Evolutionary conservation across 2,113 vertebrate genomes (phyloP), one percentile per base, ranked within the genome.

Genomic region (Entomyzon cyanotis): DNA sequence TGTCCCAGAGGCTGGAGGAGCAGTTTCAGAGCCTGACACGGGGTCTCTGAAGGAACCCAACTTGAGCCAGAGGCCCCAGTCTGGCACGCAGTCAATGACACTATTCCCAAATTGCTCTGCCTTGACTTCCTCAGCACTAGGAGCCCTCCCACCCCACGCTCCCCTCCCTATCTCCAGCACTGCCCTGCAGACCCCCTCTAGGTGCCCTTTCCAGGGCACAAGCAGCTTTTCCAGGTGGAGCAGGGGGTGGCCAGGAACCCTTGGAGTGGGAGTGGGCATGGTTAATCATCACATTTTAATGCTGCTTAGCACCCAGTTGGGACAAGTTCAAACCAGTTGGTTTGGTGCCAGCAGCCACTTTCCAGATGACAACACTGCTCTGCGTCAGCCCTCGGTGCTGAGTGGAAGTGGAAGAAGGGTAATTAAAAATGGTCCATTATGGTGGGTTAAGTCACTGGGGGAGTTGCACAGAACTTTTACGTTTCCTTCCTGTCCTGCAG

Each of bases 321-420:
- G 94, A 91, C 91, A 68, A 46, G 74, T n/a, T 79, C 65, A 41
- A 79, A 73, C 81, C 91, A 82, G 87, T 19, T 95, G 95, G 89
- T 89, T 10, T 37, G 46, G 25, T 0, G 91, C 89, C 95, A 96
- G 93, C 74, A 89, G 85, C 95, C 60, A 35, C 94, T 84, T 87
- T 71, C 64, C 95, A 94, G 96, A 68, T 94, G 94, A 75, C 93
- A 95, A 42, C 81, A 69, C 39, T 63, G 93, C 27, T 89, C 87
- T 85, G 60, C 75, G 91, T 89, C 94, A 92, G 89, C 69, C 11
- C 69, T 15, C 3, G 69, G 95, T 87, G 93, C 93, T 68, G 89
- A 96, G 93, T 35, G n/a, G 84, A 67, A 52, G 84, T 94, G 91
- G 89, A 84, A 73, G 10, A 25, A 69, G 47, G 62, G 80, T 68